phyloP scores from a whole-genome alignment of 2,888 invertebrate genomes.

The Cosmorhoe ocellata region DNA sequence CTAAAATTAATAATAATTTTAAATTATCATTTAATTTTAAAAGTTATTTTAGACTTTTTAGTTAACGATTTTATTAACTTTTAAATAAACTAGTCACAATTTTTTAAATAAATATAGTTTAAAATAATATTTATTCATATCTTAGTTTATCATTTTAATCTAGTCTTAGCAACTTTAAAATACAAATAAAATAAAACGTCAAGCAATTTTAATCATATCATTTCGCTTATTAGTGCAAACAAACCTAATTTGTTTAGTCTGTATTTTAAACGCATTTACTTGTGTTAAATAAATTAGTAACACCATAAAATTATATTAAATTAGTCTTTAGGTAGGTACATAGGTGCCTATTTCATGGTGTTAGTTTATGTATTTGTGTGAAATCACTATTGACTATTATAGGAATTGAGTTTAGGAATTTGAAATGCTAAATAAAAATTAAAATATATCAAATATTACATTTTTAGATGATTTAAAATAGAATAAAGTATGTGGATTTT shows the following conservation, averaged over 20 bases:
- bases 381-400: not conserved
- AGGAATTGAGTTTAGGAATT: constrained; percentile 16
- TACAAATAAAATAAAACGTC: constrained; percentile 8
- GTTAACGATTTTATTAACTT: too few relatives aligned
- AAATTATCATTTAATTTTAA: too few relatives aligned
- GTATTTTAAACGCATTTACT: constrained; percentile 32
- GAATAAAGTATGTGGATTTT: too few relatives aligned
- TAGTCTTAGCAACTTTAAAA: constrained; percentile 5
- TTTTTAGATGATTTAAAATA: too few relatives aligned
- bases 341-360: not conserved
- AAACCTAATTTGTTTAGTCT: constrained; percentile 24
- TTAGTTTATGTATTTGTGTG: too few relatives aligned
- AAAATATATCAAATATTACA: too few relatives aligned
- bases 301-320: not conserved
- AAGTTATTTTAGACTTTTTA: too few relatives aligned
- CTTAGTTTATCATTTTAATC: not conserved
- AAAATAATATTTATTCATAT: too few relatives aligned
- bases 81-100: not conserved
- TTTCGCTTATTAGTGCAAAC: constrained; percentile 29
- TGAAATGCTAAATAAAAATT: not conserved
- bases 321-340: not conserved
- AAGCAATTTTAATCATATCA: constrained; percentile 35
- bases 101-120: too few relatives aligned
- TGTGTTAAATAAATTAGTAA: constrained; percentile 18
- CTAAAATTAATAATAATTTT: too few relatives aligned